phyloP scores from a whole-genome alignment of 2,888 invertebrate species.

The Automeris io region DNA sequence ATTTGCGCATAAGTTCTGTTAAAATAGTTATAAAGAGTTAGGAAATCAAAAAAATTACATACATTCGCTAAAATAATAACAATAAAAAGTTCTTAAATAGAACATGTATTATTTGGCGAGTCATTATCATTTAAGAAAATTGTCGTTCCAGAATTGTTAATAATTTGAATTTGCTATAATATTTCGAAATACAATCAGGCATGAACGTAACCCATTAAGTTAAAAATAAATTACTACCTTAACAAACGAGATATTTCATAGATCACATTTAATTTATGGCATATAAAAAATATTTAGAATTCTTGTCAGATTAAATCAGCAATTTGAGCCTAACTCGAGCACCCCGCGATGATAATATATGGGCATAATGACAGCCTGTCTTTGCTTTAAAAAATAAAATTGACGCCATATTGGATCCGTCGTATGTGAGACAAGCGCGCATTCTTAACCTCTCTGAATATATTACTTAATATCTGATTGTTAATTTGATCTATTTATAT shows the following conservation, averaged over 20 bases:
- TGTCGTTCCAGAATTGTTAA: too few relatives aligned
- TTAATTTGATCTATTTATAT: slow-evolving; percentile 35
- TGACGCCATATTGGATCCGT: slow-evolving; percentile 50
- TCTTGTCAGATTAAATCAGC: slow-evolving; percentile 30
- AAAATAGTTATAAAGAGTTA: too few relatives aligned
- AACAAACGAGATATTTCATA: not conserved
- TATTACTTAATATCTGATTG: slow-evolving; percentile 23
- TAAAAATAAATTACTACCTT: too few relatives aligned
- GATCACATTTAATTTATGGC: not conserved
- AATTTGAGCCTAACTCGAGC: slow-evolving; percentile 48
- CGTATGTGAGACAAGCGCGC: slow-evolving; percentile 53
- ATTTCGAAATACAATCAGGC: too few relatives aligned
- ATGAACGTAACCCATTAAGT: too few relatives aligned
- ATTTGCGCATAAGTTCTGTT: too few relatives aligned
- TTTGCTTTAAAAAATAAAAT: slow-evolving; percentile 41
- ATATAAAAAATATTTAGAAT: not conserved
- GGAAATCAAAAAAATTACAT: too few relatives aligned
- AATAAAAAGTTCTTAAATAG: too few relatives aligned
- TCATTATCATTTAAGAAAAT: too few relatives aligned
- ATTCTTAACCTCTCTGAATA: slow-evolving; percentile 19
- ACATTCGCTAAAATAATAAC: too few relatives aligned
- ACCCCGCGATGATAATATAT: slow-evolving; percentile 60
- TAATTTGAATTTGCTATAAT: too few relatives aligned
- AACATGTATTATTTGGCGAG: too few relatives aligned
- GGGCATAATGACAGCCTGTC: slow-evolving; percentile 57